These are phyloP conservation scores for Gymnodraco acuticeps DNA, from an alignment of 2,797 vertebrate species.

Conservation along the genomic window DNA sequence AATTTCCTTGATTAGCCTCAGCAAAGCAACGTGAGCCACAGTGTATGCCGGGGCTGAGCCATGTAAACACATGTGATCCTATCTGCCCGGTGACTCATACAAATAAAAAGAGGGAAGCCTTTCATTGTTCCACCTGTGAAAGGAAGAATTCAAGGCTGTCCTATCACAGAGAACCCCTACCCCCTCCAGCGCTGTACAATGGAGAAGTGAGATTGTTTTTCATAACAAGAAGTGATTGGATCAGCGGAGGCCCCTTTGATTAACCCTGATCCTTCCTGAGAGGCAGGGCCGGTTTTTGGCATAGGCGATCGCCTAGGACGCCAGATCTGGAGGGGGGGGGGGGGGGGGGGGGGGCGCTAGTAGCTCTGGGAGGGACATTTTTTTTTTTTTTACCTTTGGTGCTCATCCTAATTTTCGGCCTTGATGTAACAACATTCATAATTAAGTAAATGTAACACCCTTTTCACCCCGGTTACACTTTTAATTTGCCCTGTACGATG, in stretches of 20 bases:
- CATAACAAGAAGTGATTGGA: conserved; percentile 49
- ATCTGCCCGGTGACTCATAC: conserved; percentile 62
- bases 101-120: conserved; percentile 60
- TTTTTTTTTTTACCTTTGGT: no score
- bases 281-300: no score
- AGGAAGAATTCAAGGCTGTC: conserved; percentile 56
- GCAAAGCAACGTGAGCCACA: conserved; percentile 66
- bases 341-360: no score
- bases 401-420: no score
- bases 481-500: no score
- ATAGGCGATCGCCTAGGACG: no score
- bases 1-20: conserved; percentile 85
- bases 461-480: no score
- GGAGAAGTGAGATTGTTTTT: conserved; percentile 50
- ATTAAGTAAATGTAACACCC: no score
- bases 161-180: not conserved
- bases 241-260: conserved; percentile 22
- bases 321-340: no score
- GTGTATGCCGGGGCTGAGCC: conserved; percentile 59
- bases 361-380: no score
- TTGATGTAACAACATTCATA: no score
- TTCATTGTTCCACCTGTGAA: conserved; percentile 78
- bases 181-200: conserved; percentile 20
- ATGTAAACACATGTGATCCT: conserved; percentile 76
- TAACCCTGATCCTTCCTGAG: conserved; percentile 33